Evolutionary conservation across 2,113 vertebrate genomes (phyloP).

Genomic region (Ramphastos sulfuratus): DNA sequence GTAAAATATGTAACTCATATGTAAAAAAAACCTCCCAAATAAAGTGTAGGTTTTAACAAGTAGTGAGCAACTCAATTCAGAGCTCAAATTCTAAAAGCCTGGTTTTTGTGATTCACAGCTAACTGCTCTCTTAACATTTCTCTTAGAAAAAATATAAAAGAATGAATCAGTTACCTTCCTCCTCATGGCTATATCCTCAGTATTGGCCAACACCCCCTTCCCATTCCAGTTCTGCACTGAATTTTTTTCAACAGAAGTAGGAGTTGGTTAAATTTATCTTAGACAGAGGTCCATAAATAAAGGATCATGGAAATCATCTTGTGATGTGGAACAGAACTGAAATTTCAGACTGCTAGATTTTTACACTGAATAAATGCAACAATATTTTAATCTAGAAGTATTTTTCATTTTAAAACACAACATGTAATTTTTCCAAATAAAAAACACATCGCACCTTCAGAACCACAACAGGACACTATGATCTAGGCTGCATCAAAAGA

Average conservation of each 20-base stretch:
- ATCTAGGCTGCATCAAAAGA: too few relatives aligned
- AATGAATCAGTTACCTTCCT: neutral
- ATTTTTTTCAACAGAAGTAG: neutral
- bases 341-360: neutral
- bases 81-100: neutral
- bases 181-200: neutral
- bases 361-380: neutral
- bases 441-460: neutral
- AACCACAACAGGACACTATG: neutral
- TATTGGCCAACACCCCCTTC: neutral
- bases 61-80: neutral
- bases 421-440: neutral
- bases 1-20: neutral
- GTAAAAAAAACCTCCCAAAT: neutral
- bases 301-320: neutral
- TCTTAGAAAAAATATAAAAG: constrained; percentile 18
- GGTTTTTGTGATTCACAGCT: neutral
- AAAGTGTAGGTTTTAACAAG: neutral
- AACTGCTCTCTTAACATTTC: neutral
- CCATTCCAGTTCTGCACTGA: neutral
- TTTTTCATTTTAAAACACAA: neutral
- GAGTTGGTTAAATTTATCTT: neutral
- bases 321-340: neutral
- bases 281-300: neutral
- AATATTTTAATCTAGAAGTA: neutral